Percentiles rank a stretch among this genome's conserved stretches.
These are phyloP conservation scores for Hydrophis major DNA, from an alignment of 2,797 vertebrate species.

Conservation along the genomic window DNA sequence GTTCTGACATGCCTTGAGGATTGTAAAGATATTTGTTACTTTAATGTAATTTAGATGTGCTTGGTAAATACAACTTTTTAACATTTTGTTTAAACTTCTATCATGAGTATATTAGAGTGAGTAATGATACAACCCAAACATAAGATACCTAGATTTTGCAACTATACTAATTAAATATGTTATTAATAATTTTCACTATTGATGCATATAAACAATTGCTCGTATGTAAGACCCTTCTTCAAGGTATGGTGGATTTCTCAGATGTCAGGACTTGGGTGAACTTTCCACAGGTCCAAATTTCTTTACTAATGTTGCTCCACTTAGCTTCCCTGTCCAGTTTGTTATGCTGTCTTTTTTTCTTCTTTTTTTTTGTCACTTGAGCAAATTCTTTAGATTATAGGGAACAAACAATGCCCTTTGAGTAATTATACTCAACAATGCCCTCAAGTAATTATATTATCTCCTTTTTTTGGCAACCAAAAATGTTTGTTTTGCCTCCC, in stretches of 20 bases:
- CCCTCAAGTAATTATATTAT: not conserved
- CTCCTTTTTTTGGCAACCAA: not conserved
- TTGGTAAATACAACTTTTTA: too few relatives aligned
- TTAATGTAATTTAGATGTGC: too few relatives aligned
- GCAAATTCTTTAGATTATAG: not conserved
- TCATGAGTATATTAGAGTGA: not conserved
- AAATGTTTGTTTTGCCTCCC: not conserved
- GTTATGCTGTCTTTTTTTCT: not conserved
- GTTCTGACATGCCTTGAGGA: too few relatives aligned
- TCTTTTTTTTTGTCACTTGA: not conserved
- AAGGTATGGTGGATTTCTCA: not conserved
- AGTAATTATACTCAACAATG: not conserved
- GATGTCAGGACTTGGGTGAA: not conserved
- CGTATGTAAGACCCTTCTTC: not conserved
- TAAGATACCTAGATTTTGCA: not conserved
- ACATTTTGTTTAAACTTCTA: not conserved
- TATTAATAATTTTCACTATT: not conserved
- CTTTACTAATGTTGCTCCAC: not conserved
- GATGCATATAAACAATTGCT: not conserved
- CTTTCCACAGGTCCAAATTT: not conserved
- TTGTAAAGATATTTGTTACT: too few relatives aligned
- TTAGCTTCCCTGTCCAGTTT: not conserved
- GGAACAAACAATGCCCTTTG: not conserved
- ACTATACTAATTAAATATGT: not conserved
- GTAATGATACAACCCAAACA: not conserved